Conservation (phyloP, 1,140 invertebrate species). For the Drusus annulatus region DNA sequence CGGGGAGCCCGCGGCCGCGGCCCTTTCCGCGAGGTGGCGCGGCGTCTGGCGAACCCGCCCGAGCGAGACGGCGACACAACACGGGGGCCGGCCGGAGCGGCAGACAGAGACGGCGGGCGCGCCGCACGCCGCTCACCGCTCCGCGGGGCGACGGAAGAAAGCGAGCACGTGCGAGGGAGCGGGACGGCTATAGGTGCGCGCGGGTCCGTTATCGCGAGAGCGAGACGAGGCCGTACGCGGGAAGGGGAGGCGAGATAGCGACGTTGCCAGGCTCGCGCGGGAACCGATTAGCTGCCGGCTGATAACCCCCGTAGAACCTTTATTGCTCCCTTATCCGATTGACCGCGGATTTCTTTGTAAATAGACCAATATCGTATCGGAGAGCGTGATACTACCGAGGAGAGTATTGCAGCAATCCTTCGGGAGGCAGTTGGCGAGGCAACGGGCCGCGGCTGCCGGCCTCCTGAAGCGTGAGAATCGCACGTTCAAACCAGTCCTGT, state of each 20-base stretch:
- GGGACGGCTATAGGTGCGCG: constrained; percentile 16
- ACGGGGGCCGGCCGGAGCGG: not conserved
- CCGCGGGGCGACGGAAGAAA: constrained; percentile 5
- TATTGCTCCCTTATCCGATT: constrained; percentile 4
- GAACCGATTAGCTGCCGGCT: constrained; percentile 26
- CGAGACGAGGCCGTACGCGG: not conserved
- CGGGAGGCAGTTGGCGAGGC: no score
- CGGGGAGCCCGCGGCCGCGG: not conserved
- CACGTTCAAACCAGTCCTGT: no score
- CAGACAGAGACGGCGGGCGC: not conserved
- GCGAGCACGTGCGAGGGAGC: constrained; percentile 12
- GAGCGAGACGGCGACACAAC: constrained; percentile 32
- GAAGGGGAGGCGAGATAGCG: constrained; percentile 1
- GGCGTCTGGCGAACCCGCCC: not conserved
- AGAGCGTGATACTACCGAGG: no score
- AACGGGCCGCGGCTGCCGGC: no score
- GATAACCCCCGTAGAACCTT: constrained; percentile 27
- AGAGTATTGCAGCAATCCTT: no score
- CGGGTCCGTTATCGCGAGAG: constrained; percentile 22
- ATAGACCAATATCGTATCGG: not conserved
- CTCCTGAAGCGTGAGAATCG: no score
- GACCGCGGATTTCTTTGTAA: constrained; percentile 11
- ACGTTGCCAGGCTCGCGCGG: constrained; percentile 27
- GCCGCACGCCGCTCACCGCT: not conserved
- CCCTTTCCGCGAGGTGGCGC: not conserved